Conservation (phyloP, 2,888 invertebrate genomes). For the Meganola albula region DNA sequence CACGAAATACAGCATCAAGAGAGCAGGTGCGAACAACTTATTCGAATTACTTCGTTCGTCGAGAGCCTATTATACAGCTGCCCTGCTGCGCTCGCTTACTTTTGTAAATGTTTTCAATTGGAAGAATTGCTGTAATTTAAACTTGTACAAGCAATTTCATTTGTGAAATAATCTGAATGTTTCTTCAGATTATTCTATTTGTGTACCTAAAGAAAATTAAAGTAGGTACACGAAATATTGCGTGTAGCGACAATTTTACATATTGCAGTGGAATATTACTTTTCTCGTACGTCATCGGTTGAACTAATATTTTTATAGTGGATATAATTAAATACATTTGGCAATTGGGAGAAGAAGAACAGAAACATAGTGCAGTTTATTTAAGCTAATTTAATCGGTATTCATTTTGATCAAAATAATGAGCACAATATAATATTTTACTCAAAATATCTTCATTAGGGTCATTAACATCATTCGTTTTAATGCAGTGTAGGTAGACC, state of each 20-base stretch:
- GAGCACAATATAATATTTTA: conserved; percentile 28
- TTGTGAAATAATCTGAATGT: conserved; percentile 29
- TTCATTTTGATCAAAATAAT: too few relatives aligned
- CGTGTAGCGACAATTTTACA: conserved; percentile 7
- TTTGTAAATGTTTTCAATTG: conserved; percentile 49
- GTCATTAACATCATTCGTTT: conserved; percentile 47
- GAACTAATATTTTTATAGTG: too few relatives aligned
- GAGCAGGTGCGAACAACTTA: conserved; percentile 56
- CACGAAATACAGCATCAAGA: conserved; percentile 36
- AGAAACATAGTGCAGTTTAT: too few relatives aligned
- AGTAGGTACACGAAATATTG: conserved; percentile 6
- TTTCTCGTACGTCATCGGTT: too few relatives aligned
- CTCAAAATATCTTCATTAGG: conserved; percentile 44
- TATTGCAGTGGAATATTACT: too few relatives aligned
- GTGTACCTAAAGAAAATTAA: conserved; percentile 16
- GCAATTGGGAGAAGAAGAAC: too few relatives aligned
- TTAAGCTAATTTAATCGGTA: too few relatives aligned
- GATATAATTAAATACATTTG: too few relatives aligned
- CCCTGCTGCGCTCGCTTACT: conserved; percentile 36
- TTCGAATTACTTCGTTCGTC: conserved; percentile 44
- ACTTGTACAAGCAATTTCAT: conserved; percentile 42
- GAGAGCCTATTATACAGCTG: conserved; percentile 47
- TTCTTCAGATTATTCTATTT: conserved; percentile 12
- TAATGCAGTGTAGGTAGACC: conserved; percentile 42
- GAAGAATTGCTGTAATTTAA: conserved; percentile 48